phyloP scores from a whole-genome alignment of 2,797 vertebrate species.

The Carcharodon carcharias region DNA sequence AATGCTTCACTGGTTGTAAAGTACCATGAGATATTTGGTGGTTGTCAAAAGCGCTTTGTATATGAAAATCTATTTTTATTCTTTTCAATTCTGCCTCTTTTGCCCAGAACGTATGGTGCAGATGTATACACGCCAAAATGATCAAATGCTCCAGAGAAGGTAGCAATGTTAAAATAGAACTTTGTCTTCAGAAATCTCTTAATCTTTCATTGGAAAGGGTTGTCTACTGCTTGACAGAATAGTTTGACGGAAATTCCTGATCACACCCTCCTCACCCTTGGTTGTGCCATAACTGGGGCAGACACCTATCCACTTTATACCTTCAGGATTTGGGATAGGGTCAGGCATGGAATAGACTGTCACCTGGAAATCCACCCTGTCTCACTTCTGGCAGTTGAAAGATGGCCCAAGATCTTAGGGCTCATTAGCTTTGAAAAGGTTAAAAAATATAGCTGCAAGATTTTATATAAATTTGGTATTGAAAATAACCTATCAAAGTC shows the following conservation, averaged over 20 bases:
- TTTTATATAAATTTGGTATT: neutral
- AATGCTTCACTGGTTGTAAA: too few relatives aligned
- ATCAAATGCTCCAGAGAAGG: neutral
- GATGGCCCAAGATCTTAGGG: neutral
- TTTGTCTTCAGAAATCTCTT: neutral
- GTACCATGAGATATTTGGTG: too few relatives aligned
- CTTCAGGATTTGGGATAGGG: neutral
- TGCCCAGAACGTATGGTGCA: neutral
- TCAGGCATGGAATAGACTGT: neutral
- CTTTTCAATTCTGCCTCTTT: neutral
- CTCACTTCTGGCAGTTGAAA: neutral
- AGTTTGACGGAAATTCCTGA: neutral
- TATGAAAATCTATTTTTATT: too few relatives aligned
- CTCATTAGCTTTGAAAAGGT: neutral
- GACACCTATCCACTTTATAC: neutral
- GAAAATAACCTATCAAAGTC: neutral
- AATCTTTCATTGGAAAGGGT: neutral
- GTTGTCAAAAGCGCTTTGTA: too few relatives aligned
- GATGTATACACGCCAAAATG: neutral
- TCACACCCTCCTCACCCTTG: neutral
- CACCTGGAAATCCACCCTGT: neutral
- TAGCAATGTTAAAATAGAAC: neutral
- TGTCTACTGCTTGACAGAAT: neutral
- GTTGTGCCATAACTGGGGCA: neutral
- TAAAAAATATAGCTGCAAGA: neutral